Conservation (phyloP, 2,113 vertebrate genomes). For the Prochilodus magdalenae region DNA sequence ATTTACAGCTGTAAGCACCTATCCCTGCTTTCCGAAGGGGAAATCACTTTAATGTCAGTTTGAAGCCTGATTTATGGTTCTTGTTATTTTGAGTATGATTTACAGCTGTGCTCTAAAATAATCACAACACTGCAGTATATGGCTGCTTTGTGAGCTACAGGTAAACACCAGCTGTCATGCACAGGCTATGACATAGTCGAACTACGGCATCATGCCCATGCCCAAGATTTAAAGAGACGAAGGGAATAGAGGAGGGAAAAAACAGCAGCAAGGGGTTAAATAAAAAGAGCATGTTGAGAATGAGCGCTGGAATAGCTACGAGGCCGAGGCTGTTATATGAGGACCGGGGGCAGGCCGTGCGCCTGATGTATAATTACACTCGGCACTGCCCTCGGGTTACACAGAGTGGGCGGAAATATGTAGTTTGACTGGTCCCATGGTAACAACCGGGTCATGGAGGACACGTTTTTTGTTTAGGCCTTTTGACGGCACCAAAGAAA, state of each 20-base stretch:
- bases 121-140: too few relatives aligned
- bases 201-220: neutral
- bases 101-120: too few relatives aligned
- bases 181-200: neutral
- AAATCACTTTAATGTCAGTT: too few relatives aligned
- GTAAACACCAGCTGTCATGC: neutral
- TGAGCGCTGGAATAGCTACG: conserved; percentile 29
- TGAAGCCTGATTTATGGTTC: too few relatives aligned
- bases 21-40: too few relatives aligned
- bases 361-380: conserved; percentile 53
- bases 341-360: conserved; percentile 23
- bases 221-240: neutral
- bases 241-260: neutral
- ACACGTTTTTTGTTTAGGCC: conserved; percentile 53
- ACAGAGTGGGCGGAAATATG: conserved; percentile 53
- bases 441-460: conserved; percentile 54
- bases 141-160: neutral
- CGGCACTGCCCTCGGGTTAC: conserved; percentile 37
- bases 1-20: too few relatives aligned
- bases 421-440: conserved; percentile 56
- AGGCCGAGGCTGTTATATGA: conserved; percentile 35
- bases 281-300: conserved; percentile 7
- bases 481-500: conserved; percentile 54
- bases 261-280: conserved; percentile 19
- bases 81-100: too few relatives aligned